Evolutionary conservation across 2,797 vertebrate genomes (phyloP).

Genomic region (Choloepus didactylus): DNA sequence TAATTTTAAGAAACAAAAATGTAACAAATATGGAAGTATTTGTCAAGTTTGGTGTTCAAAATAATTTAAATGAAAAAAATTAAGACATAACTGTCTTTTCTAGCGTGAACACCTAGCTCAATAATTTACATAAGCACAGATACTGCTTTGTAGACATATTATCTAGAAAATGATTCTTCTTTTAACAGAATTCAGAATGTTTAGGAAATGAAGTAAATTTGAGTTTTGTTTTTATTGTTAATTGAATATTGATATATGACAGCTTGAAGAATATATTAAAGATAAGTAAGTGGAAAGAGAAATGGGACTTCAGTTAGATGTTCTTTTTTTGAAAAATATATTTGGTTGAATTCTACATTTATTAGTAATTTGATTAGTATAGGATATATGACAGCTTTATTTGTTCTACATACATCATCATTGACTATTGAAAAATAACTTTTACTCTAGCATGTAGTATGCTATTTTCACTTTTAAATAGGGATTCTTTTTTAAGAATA

Average conservation of each 20-base stretch:
- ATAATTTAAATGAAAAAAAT: background rate
- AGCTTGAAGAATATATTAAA: background rate
- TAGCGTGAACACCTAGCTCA: background rate
- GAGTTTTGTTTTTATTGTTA: slow-evolving; percentile 46
- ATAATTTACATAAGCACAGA: background rate
- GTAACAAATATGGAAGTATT: background rate
- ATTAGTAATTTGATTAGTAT: background rate
- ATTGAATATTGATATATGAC: background rate
- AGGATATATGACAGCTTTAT: background rate
- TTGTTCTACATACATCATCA: background rate
- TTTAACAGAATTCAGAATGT: slow-evolving; percentile 24
- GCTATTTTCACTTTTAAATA: background rate
- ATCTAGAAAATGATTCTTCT: background rate
- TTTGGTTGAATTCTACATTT: background rate
- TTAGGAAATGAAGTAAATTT: background rate
- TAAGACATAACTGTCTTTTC: background rate
- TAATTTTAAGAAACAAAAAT: slow-evolving; percentile 32
- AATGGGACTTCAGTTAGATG: slow-evolving; percentile 1
- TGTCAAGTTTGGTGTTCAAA: background rate
- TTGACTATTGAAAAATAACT: slow-evolving; percentile 4
- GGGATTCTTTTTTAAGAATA: background rate
- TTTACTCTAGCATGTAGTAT: background rate
- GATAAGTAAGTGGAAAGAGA: background rate
- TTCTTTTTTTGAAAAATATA: slow-evolving; percentile 1
- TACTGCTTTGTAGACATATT: background rate